Percentiles rank a stretch among this genome's conserved stretches.
Conservation (phyloP, 2,888 invertebrate species). For the Tenthredo livida region DNA sequence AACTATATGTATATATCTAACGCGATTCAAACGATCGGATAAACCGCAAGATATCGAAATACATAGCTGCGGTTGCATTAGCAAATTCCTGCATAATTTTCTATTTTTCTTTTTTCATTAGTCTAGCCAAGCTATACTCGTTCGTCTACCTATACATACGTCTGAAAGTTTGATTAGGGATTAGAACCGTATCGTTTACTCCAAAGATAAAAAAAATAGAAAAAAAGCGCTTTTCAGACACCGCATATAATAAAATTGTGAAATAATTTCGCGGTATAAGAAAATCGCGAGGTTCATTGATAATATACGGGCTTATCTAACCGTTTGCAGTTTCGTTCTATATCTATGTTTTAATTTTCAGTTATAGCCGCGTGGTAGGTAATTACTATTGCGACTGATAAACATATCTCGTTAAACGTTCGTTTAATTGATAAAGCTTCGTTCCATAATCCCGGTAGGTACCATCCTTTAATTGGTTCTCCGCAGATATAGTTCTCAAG, state of each 20-base stretch:
- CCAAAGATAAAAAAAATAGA: too few species aligned
- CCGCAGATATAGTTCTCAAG: not conserved
- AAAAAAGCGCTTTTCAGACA: too few species aligned
- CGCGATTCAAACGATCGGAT: not conserved
- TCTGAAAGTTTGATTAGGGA: not conserved
- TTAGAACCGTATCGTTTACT: not conserved
- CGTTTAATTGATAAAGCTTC: not conserved
- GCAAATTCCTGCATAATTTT: conserved; percentile 22
- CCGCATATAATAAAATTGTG: too few species aligned
- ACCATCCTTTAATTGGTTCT: not conserved
- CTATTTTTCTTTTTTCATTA: not conserved
- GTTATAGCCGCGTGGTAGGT: not conserved
- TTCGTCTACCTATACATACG: not conserved
- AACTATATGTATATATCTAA: not conserved
- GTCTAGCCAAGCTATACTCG: not conserved
- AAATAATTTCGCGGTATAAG: too few species aligned
- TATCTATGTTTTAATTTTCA: not conserved
- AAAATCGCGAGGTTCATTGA: too few species aligned
- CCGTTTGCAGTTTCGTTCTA: too few species aligned
- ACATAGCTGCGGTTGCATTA: conserved; percentile 44
- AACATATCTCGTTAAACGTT: conserved; percentile 3
- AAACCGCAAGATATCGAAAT: conserved; percentile 32
- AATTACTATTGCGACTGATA: not conserved
- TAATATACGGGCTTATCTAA: too few species aligned
- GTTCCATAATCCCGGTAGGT: too few species aligned